Evolutionary conservation across 1,140 invertebrate genomes (phyloP).

Genomic region (Diabrotica virgifera): DNA sequence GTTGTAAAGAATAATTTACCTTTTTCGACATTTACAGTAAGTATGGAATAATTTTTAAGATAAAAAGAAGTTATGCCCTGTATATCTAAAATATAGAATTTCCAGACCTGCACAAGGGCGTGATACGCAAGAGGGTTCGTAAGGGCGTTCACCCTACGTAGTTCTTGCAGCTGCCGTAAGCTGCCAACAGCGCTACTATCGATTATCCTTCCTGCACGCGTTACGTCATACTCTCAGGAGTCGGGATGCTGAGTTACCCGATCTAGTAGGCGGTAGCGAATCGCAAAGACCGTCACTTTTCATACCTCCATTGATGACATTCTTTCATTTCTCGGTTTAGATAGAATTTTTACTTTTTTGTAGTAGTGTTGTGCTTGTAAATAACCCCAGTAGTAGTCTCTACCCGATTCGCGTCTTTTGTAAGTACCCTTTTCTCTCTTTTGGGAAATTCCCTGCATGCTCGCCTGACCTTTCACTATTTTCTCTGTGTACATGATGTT

Average conservation of each 20-base stretch:
- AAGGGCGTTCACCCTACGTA: constrained; percentile 47
- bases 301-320: constrained; percentile 5
- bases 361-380: constrained; percentile 12
- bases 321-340: constrained; percentile 9
- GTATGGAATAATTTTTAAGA: too few species aligned
- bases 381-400: constrained; percentile 3
- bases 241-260: constrained; percentile 41
- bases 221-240: constrained; percentile 28
- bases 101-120: constrained; percentile 15
- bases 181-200: constrained; percentile 44
- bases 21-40: too few species aligned
- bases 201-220: constrained; percentile 46
- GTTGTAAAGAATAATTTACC: too few species aligned
- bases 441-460: background rate
- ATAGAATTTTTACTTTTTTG: constrained; percentile 17
- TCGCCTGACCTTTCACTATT: background rate
- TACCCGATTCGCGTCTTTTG: background rate
- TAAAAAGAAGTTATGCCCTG: background rate
- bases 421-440: background rate
- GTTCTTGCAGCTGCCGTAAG: constrained; percentile 35
- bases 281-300: constrained; percentile 23
- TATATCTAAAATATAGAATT: background rate
- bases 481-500: background rate
- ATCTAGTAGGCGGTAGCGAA: constrained; percentile 35
- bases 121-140: constrained; percentile 15